Percentiles rank a stretch among this genome's conserved stretches.
Conservation (phyloP, 2,888 invertebrate species). For the Perizoma affinitatum region DNA sequence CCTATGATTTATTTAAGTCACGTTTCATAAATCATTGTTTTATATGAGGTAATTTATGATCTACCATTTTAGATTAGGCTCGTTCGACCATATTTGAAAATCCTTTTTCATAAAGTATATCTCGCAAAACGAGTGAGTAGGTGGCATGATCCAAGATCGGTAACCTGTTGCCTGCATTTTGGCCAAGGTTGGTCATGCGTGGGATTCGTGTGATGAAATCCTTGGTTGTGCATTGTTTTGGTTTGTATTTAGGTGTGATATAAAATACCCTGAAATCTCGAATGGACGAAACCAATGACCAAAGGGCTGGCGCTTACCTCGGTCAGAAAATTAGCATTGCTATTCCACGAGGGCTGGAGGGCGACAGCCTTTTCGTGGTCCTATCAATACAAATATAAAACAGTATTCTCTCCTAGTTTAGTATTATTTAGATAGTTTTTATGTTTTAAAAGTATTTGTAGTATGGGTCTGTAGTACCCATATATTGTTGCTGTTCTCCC, state of each 20-base stretch:
- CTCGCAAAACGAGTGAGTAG: slow-evolving; percentile 36
- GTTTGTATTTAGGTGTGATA: slow-evolving; percentile 15
- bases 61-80: slow-evolving; percentile 35
- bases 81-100: slow-evolving; percentile 42
- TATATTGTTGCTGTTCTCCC: too few species aligned
- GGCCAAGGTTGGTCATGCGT: slow-evolving; percentile 36
- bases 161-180: slow-evolving; percentile 43
- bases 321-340: too few species aligned
- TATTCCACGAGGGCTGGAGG: too few species aligned
- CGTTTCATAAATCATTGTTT: slow-evolving; percentile 32
- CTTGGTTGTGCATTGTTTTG: slow-evolving; percentile 37
- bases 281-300: too few species aligned
- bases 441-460: too few species aligned
- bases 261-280: too few species aligned
- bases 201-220: slow-evolving; percentile 28
- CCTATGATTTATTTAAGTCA: slow-evolving; percentile 31
- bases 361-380: too few species aligned
- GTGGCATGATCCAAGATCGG: slow-evolving; percentile 42
- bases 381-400: too few species aligned
- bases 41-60: slow-evolving; percentile 41
- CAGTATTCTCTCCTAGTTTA: too few species aligned
- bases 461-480: too few species aligned
- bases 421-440: too few species aligned
- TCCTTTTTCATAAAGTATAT: slow-evolving; percentile 41
- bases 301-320: too few species aligned